Evolutionary conservation across 2,113 vertebrate genomes (phyloP).

Genomic region (Grantiella picta): DNA sequence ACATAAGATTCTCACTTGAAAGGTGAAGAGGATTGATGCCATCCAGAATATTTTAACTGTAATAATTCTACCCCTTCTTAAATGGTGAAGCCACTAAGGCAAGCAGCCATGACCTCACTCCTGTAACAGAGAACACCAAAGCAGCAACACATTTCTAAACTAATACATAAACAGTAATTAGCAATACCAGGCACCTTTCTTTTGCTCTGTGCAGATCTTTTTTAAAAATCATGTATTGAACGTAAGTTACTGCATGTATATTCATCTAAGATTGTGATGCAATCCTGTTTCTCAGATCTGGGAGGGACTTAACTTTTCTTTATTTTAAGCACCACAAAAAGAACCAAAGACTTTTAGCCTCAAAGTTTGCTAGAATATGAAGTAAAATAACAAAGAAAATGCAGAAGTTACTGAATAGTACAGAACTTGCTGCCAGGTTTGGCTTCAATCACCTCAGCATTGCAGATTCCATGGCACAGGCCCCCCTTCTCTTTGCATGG

Average conservation of each 20-base stretch:
- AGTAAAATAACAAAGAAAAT: background rate
- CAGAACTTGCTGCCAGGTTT: background rate
- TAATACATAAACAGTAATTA: background rate
- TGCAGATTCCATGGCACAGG: background rate
- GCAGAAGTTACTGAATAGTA: background rate
- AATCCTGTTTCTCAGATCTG: background rate
- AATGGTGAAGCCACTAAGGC: background rate
- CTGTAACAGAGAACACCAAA: background rate
- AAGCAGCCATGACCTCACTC: background rate
- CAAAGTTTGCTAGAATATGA: background rate
- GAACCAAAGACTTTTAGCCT: background rate
- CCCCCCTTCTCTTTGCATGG: background rate
- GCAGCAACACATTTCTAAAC: background rate
- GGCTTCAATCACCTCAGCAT: background rate
- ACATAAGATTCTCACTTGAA: background rate
- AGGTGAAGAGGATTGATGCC: background rate
- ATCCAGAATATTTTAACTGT: background rate
- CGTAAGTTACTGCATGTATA: accelerated
- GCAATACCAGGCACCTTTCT: background rate
- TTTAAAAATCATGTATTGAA: background rate
- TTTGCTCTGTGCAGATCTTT: background rate
- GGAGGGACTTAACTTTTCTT: background rate
- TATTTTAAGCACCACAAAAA: background rate
- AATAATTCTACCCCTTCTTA: background rate
- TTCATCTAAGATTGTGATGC: background rate